Evolutionary conservation across 2,113 vertebrate genomes (phyloP), one percentile per base, ranked within the genome.

Genomic region (Malurus cyaneus): DNA sequence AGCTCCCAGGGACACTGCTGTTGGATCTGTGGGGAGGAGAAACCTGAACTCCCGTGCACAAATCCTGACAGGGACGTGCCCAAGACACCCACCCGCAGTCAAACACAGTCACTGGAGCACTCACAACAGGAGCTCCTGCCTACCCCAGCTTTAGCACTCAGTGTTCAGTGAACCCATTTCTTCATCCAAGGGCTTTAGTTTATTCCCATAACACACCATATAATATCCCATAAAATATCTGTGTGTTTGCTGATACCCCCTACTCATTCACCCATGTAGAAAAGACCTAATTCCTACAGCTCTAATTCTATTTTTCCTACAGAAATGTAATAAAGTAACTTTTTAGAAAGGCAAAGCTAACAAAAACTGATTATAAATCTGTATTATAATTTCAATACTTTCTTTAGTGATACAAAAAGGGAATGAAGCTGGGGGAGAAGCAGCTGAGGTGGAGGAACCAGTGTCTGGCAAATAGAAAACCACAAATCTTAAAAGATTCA

Each of bases 1-100:
- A 53, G 21, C 28, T 67, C 2, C 0, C 14, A 1, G 1, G 39
- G 39, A 7, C 26, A 4, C 24, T 36, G 34, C 26, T 66, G 42
- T 19, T 5, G 19, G 28, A 28, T 42, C 42, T 11, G 12, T 0
- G 23, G n/a, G 52, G 6, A 60, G 21, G 13, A n/a, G 5, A 23
- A 46, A 42, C 13, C 62, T 20, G 2, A 42, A 29, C 16, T 74
- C 34, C 69, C 32, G 5, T 0, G 2, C 32, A n/a, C 1, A 0
- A 3, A 7, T 10, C 47, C 39, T 13, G 4, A 26, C 14, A 42
- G 44, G 3, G 15, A 54, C 0, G 0, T 21, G 19, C 19, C 62
- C 3, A 0, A 41, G 32, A 49, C 24, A 14, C 9, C 25, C 50
- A 11, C 41, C 25, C 31, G 29, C 39, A 71, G 6, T 23, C 36